Percentiles rank a stretch among this genome's conserved stretches.
phyloP scores from a whole-genome alignment of 2,797 vertebrate genomes.

The Urosaurus nigricauda region DNA sequence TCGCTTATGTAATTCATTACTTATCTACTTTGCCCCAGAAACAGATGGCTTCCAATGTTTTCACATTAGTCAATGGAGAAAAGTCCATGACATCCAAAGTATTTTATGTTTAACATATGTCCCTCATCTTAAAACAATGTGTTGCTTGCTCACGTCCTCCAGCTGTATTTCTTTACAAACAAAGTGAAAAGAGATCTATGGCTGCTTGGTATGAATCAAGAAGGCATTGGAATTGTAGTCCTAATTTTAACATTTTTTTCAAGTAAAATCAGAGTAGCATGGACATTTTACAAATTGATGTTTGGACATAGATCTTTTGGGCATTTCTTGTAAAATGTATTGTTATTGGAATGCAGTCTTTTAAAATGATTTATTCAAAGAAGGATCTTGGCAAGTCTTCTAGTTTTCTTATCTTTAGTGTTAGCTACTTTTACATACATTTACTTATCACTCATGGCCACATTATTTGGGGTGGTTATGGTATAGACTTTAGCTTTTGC shows the following conservation, averaged over 20 bases:
- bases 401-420: not conserved
- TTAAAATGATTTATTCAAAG: not conserved
- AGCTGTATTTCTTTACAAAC: not conserved
- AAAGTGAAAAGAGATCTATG: not conserved
- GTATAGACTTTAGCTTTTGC: not conserved
- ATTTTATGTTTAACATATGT: not conserved
- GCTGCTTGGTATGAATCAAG: not conserved
- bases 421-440: not conserved
- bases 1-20: not conserved
- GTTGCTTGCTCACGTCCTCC: not conserved
- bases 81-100: not conserved
- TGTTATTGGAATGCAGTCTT: not conserved
- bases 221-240: not conserved
- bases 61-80: not conserved
- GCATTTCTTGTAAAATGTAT: not conserved
- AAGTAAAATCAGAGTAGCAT: not conserved
- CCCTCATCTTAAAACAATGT: not conserved
- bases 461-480: not conserved
- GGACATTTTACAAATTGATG: not conserved
- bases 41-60: slow-evolving; percentile 26
- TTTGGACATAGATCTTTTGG: not conserved
- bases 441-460: not conserved
- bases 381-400: not conserved
- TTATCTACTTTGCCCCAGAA: not conserved
- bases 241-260: not conserved